Conservation (phyloP, 30 jellyfish, hydroid and myxozoan genomes). For the Chironex yamaguchii region DNA sequence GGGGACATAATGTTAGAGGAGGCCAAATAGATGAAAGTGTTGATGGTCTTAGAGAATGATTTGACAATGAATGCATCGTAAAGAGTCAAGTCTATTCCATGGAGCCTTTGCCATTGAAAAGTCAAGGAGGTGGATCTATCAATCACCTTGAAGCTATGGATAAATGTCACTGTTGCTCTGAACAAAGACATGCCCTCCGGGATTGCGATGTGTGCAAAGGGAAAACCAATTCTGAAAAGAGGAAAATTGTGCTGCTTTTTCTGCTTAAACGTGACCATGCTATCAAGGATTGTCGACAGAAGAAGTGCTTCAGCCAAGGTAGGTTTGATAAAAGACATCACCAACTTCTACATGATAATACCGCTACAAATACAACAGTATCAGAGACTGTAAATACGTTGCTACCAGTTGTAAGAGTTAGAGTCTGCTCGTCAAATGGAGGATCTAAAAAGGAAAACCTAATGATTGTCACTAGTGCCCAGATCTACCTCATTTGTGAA, state of each 20-base stretch:
- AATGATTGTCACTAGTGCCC: background rate
- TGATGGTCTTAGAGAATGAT: background rate
- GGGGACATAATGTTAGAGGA: slow-evolving; percentile 3
- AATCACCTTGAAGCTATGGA: background rate
- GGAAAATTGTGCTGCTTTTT: background rate
- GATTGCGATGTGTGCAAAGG: background rate
- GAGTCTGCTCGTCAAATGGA: background rate
- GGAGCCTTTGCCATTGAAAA: background rate
- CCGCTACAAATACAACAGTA: background rate
- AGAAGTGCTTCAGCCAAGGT: background rate
- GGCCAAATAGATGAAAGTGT: background rate
- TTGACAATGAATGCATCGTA: slow-evolving; percentile 1
- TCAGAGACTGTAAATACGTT: background rate
- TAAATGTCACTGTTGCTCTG: background rate
- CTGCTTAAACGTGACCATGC: background rate
- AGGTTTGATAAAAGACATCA: background rate
- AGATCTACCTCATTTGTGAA: background rate
- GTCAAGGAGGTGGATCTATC: background rate
- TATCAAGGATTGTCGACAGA: background rate
- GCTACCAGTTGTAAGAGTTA: background rate
- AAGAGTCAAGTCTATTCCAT: background rate
- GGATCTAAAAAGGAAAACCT: background rate
- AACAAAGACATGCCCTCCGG: background rate
- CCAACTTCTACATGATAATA: background rate
- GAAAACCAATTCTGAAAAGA: background rate